Conservation (phyloP, 2,797 vertebrate genomes). For the Salarias fasciatus region DNA sequence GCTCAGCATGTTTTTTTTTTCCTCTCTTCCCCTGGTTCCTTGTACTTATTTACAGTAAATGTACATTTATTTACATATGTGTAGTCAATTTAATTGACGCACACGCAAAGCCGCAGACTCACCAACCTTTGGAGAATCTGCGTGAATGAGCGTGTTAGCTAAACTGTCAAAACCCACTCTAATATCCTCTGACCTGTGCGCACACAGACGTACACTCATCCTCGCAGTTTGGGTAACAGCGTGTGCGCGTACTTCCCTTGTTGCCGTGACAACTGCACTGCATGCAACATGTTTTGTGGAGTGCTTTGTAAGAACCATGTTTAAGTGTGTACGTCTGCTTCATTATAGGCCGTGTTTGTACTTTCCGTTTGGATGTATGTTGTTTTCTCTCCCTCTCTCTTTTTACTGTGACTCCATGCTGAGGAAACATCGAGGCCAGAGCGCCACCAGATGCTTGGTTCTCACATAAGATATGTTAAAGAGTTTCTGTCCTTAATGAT, state of each 20-base stretch:
- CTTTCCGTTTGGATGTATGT: no score
- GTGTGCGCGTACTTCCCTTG: slow-evolving; percentile 15
- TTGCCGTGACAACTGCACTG: slow-evolving; percentile 39
- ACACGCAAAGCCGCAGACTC: slow-evolving; percentile 7
- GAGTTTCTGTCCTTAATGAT: no score
- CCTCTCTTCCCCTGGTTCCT: background rate
- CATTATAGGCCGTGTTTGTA: no score
- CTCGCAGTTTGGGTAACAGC: slow-evolving; percentile 23
- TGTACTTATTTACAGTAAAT: slow-evolving; percentile 1
- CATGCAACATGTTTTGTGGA: no score
- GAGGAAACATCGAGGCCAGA: background rate
- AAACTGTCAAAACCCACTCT: slow-evolving; percentile 37
- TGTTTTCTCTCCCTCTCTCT: no score
- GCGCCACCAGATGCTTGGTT: background rate
- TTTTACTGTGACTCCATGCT: no score
- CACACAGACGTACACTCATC: slow-evolving; percentile 9
- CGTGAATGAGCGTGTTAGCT: slow-evolving; percentile 22
- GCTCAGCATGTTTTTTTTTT: background rate
- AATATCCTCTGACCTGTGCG: slow-evolving; percentile 28
- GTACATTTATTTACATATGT: slow-evolving; percentile 7
- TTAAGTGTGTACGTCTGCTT: background rate
- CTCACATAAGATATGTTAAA: background rate
- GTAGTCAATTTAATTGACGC: slow-evolving; percentile 12
- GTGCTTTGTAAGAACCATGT: background rate
- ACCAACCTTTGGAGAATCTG: background rate